Evolutionary conservation across 1,140 invertebrate genomes (phyloP), one percentile per base, ranked within the genome.

Genomic region (Coenobita brevimanus): DNA sequence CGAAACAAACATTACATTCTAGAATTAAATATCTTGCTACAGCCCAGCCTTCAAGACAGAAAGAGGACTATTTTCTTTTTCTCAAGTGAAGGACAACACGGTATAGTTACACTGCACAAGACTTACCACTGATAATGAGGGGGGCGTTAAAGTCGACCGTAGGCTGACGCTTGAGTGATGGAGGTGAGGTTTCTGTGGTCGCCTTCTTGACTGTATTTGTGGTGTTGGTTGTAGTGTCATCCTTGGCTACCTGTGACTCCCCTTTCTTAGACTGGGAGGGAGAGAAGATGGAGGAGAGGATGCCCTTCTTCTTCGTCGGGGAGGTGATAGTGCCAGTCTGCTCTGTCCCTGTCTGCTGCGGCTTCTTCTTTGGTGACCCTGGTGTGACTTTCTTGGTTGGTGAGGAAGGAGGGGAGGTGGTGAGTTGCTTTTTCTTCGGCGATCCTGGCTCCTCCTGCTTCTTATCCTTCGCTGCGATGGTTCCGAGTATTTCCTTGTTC

Each of bases 51-150:
- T n/a, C n/a, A n/a, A n/a, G n/a, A n/a, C n/a, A n/a, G n/a, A n/a
- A n/a, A n/a, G n/a, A n/a, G n/a, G n/a, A n/a, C n/a, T n/a, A n/a
- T n/a, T n/a, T n/a, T n/a, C n/a, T n/a, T n/a, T n/a, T n/a, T n/a
- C n/a, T n/a, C n/a, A n/a, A n/a, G n/a, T n/a, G n/a, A n/a, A n/a
- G n/a, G n/a, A n/a, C n/a, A n/a, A n/a, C n/a, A n/a, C n/a, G n/a
- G n/a, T n/a, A n/a, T n/a, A n/a, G n/a, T n/a, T n/a, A n/a, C n/a
- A n/a, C 21, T 41, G 41, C 69, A 73, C 36, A 38, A 33, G 1
- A 82, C 75, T 80, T 30, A 87, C 84, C 76, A 36, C 27, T 38
- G 10, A 80, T 87, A 2, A 87, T n/a, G 8, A 87, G 30, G 6
- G 84, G 84, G 0, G 84, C 84, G 0, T 38, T 79, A 8, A 57